Evolutionary conservation across 1,140 invertebrate species (phyloP), one percentile per base, ranked within the genome.

Genomic region (Lepidostoma basale): DNA sequence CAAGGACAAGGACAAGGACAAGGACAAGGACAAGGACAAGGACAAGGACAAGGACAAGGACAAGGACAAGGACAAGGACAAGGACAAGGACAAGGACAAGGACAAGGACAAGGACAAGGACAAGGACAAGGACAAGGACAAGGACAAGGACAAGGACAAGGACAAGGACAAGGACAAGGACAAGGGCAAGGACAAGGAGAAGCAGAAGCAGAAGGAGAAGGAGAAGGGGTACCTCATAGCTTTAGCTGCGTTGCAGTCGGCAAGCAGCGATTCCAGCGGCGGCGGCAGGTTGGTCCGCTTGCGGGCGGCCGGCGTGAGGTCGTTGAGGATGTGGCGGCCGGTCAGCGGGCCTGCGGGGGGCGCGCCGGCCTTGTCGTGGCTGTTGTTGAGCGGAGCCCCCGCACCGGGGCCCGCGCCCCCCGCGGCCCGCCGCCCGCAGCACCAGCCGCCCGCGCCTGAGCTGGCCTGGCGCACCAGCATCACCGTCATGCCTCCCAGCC

Each of bases 141-240:
- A n/a, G n/a, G 33, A 6, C n/a, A n/a, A n/a, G n/a, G n/a, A n/a
- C n/a, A n/a, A n/a, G n/a, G n/a, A n/a, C n/a, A n/a, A n/a, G n/a
- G n/a, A n/a, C n/a, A n/a, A n/a, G n/a, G n/a, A n/a, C n/a, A n/a
- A n/a, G n/a, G n/a, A n/a, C n/a, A n/a, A n/a, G n/a, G n/a, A n/a
- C n/a, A n/a, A n/a, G n/a, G n/a, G n/a, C n/a, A n/a, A n/a, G 88
- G 92, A 94, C 76, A 92, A 91, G 86, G 95, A 95, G 77, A 95
- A 95, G 93, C 93, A 95, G 76, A 95, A 87, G 79, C 92, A 90
- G 84, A 95, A 96, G 86, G 95, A 95, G 44, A 42, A 49, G 77
- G 9, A 6, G 16, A 23, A 30, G 14, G n/a, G 14, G 23, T 66
- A 70, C 60, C 70, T 62, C 70, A 72, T 72, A 23, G 70, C 70